Evolutionary conservation across 2,113 vertebrate genomes (phyloP).

Genomic region (Leptosomus discolor): DNA sequence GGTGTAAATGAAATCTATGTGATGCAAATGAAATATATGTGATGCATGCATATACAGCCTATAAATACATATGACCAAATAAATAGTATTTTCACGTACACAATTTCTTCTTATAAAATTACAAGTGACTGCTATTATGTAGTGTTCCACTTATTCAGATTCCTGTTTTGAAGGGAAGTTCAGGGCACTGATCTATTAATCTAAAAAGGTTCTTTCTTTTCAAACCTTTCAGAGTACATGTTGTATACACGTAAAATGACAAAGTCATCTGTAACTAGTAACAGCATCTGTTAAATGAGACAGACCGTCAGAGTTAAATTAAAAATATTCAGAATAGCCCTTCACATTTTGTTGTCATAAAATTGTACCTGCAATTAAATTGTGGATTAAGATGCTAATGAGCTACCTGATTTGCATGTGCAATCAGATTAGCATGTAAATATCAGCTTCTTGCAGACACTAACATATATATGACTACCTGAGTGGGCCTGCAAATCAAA

Average conservation of each 20-base stretch:
- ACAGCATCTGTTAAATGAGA: slow-evolving; percentile 53
- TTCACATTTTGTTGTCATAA: slow-evolving; percentile 64
- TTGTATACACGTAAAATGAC: neutral
- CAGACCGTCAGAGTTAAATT: slow-evolving; percentile 45
- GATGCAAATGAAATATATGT: neutral
- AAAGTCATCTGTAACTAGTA: slow-evolving; percentile 57
- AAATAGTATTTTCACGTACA: neutral
- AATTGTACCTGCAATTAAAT: slow-evolving; percentile 66
- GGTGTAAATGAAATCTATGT: neutral
- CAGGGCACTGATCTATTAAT: neutral
- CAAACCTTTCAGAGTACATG: neutral
- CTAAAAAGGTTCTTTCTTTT: neutral
- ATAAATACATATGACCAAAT: neutral
- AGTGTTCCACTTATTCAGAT: neutral
- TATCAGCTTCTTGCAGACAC: slow-evolving; percentile 45
- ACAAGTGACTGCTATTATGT: neutral
- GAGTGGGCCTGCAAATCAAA: slow-evolving; percentile 48
- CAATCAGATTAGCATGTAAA: slow-evolving; percentile 68
- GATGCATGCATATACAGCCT: neutral
- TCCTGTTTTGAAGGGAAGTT: neutral
- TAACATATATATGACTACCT: slow-evolving; percentile 53
- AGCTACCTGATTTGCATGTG: slow-evolving; percentile 62
- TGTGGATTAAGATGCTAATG: slow-evolving; percentile 66
- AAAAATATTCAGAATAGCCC: slow-evolving; percentile 57
- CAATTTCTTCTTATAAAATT: neutral